phyloP scores from a whole-genome alignment of 2,888 invertebrate genomes.

The Heliconius erato region DNA sequence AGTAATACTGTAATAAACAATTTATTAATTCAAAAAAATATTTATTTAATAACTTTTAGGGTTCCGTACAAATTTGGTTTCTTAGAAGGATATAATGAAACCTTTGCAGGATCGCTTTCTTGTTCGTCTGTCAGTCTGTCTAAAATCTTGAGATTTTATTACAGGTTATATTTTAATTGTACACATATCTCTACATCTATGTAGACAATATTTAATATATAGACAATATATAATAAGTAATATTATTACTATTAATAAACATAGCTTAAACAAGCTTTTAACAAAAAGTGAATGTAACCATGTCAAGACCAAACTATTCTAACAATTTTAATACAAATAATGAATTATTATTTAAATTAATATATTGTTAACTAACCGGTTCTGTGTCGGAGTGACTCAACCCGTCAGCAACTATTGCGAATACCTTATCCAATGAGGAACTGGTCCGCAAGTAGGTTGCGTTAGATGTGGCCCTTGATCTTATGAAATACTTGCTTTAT shows the following conservation, averaged over 20 bases:
- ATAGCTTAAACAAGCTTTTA: constrained; percentile 3
- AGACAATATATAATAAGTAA: too few relatives aligned
- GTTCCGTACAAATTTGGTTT: too few relatives aligned
- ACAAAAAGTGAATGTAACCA: constrained; percentile 26
- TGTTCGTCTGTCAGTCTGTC: too few relatives aligned
- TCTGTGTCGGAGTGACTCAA: constrained; percentile 40
- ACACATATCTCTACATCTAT: neutral
- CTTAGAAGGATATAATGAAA: too few relatives aligned
- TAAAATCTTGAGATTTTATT: too few relatives aligned
- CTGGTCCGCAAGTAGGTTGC: constrained; percentile 39
- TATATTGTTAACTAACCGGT: constrained; percentile 38
- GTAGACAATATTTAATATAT: too few relatives aligned
- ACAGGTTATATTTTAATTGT: neutral
- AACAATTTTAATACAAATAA: constrained; percentile 29
- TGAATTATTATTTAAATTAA: constrained; percentile 15
- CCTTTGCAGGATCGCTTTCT: too few relatives aligned
- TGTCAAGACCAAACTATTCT: constrained; percentile 39
- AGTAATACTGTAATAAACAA: too few relatives aligned
- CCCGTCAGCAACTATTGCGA: constrained; percentile 49
- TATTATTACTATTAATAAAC: neutral
- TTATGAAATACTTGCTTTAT: constrained; percentile 18
- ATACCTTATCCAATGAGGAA: constrained; percentile 49
- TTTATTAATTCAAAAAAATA: too few relatives aligned
- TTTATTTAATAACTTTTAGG: too few relatives aligned
- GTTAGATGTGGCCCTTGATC: constrained; percentile 33